Evolutionary conservation across 1,140 invertebrate species (phyloP).

Genomic region (Zelostemma sp.): DNA sequence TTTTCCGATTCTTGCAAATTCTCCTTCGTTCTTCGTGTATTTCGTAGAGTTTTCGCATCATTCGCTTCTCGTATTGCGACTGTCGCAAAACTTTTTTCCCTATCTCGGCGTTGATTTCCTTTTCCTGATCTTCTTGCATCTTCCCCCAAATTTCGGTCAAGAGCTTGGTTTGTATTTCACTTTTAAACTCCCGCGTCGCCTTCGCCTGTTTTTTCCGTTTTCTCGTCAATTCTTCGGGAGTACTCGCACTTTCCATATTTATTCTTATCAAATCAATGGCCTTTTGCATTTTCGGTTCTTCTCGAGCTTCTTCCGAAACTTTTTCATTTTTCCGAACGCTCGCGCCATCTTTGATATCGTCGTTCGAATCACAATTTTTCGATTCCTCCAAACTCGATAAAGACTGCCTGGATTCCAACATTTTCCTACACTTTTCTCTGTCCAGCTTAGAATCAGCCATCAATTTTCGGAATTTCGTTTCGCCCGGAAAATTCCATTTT

Average conservation of each 20-base stretch:
- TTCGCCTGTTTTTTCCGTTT: conserved; percentile 38
- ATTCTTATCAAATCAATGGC: conserved; percentile 46
- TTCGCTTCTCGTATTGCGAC: conserved; percentile 75
- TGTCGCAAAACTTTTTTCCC: conserved; percentile 72
- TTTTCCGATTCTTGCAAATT: conserved; percentile 69
- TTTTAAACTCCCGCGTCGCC: conserved; percentile 39
- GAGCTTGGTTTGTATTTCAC: conserved; percentile 55
- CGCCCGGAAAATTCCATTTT: conserved; percentile 28
- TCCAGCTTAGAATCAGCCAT: conserved; percentile 56
- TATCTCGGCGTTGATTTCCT: conserved; percentile 66
- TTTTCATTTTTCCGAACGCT: not conserved
- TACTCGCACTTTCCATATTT: conserved; percentile 44
- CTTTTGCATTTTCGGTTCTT: conserved; percentile 51
- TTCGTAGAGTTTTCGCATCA: conserved; percentile 73
- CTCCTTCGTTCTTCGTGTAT: conserved; percentile 71
- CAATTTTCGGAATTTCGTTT: conserved; percentile 64
- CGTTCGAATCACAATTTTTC: too few relatives aligned
- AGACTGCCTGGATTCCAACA: too few relatives aligned
- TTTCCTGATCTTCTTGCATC: conserved; percentile 65
- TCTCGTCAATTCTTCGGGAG: conserved; percentile 54
- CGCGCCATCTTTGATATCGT: too few relatives aligned
- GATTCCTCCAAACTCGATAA: too few relatives aligned
- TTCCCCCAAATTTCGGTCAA: conserved; percentile 60
- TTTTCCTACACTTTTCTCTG: conserved; percentile 57
- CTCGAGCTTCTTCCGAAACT: conserved; percentile 19